Evolutionary conservation across 2,888 invertebrate genomes (phyloP).

Genomic region (Heliconius hortense): DNA sequence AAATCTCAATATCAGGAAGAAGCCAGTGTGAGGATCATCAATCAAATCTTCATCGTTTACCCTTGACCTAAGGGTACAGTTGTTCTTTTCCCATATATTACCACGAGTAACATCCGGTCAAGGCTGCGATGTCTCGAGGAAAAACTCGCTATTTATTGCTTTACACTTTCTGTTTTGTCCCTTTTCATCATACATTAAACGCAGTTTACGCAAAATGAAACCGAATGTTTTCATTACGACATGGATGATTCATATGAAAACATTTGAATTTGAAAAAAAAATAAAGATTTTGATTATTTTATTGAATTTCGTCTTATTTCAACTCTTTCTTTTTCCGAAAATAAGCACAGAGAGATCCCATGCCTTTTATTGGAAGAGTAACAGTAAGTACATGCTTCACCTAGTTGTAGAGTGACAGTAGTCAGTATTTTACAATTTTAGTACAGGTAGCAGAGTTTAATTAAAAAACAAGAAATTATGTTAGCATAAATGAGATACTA

Average conservation of each 20-base stretch:
- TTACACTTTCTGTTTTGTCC: slow-evolving; percentile 43
- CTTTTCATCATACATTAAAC: slow-evolving; percentile 18
- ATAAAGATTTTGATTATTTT: background rate
- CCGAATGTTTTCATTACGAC: slow-evolving; percentile 9
- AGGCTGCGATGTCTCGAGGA: slow-evolving; percentile 71
- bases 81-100: slow-evolving; percentile 59
- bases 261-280: background rate
- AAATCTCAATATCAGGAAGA: background rate
- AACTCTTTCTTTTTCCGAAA: background rate
- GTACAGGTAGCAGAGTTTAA: too few relatives aligned
- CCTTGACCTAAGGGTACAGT: slow-evolving; percentile 35
- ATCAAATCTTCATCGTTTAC: slow-evolving; percentile 29
- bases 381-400: background rate
- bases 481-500: background rate
- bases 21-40: slow-evolving; percentile 21
- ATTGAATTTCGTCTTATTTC: background rate
- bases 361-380: background rate
- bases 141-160: slow-evolving; percentile 45
- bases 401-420: background rate
- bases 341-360: background rate
- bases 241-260: slow-evolving; percentile 3
- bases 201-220: slow-evolving; percentile 21
- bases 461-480: background rate
- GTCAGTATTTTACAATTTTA: background rate
- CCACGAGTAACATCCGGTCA: slow-evolving; percentile 63